Evolutionary conservation across 2,113 vertebrate genomes (phyloP), one percentile per base, ranked within the genome.

Genomic region (Xerus inauris): DNA sequence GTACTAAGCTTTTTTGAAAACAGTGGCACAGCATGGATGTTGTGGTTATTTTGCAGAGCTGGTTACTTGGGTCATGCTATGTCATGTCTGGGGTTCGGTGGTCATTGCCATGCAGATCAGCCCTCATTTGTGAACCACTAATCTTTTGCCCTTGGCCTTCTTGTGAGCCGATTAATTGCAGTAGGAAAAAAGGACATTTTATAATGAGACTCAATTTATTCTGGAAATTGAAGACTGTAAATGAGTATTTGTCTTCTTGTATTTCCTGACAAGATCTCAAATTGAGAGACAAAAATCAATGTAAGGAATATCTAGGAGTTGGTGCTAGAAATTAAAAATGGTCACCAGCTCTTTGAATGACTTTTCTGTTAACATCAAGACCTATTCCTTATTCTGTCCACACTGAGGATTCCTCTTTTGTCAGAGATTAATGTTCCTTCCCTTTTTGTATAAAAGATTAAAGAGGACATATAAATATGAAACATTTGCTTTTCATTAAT

Each of bases 401-500:
- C 57, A 51, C 22, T 1, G 10, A 90, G 32, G 2, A 42, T 83
- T 80, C 42, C 38, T 87, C 54, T 93, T 76, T 86, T 96, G 91
- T 95, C 89, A 96, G 81, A 97, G 89, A 96, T 95, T 89, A 97
- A 93, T 89, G 73, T 75, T 91, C 24, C 45, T 13, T 73, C 71
- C 12, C 57, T 87, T 94, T 96, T 95, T 57, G 96, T 64, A 77
- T 49, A 88, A 76, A 94, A 89, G 87, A 97, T 94, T 89, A 95
- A 95, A 95, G 86, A 89, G 87, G 65, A 80, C 32, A 38, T 90
- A 49, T 86, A 87, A 96, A 93, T 95, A 94, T 88, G 65, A 95
- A 85, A 91, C 57, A 64, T 96, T 64, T 94, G 75, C 42, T 90
- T 95, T 96, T 95, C 79, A 93, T 97, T 97, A 96, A 96, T 94